Evolutionary conservation across 2,888 invertebrate genomes (phyloP).

Genomic region (Junonia oenone): DNA sequence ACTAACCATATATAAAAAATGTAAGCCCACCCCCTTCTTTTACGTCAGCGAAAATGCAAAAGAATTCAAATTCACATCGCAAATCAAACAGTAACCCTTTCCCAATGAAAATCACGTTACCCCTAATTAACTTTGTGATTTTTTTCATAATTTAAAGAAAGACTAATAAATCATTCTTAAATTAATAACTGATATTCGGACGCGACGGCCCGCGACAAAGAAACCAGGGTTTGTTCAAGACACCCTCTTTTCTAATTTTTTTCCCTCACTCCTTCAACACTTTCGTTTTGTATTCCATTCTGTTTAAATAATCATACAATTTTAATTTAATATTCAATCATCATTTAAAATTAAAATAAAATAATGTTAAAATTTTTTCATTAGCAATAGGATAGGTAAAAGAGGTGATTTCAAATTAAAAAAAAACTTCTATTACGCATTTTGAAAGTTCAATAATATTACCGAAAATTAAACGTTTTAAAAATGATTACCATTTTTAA

Average conservation of each 20-base stretch:
- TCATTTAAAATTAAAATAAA: background rate
- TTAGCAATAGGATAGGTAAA: too few species aligned
- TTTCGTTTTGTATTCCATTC: background rate
- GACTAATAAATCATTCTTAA: constrained; percentile 67
- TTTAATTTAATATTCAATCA: background rate
- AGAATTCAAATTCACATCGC: background rate
- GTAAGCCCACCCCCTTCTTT: too few species aligned
- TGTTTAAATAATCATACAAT: background rate
- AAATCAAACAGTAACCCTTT: constrained; percentile 46
- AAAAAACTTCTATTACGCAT: too few species aligned
- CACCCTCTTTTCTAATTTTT: background rate
- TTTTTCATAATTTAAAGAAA: constrained; percentile 31
- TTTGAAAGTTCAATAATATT: too few species aligned
- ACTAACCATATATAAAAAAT: too few species aligned
- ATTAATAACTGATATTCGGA: constrained; percentile 59
- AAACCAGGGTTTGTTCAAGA: constrained; percentile 21
- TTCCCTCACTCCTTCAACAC: background rate
- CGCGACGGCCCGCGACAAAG: constrained; percentile 26
- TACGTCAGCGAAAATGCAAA: too few species aligned
- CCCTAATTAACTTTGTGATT: constrained; percentile 60
- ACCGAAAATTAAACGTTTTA: too few species aligned
- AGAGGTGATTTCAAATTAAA: too few species aligned
- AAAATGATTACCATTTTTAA: too few species aligned
- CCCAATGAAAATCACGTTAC: constrained; percentile 50
- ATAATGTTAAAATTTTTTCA: too few species aligned